These are phyloP conservation scores for Nanger granti DNA, from an alignment of 2,113 vertebrate genomes.

Conservation along the genomic window DNA sequence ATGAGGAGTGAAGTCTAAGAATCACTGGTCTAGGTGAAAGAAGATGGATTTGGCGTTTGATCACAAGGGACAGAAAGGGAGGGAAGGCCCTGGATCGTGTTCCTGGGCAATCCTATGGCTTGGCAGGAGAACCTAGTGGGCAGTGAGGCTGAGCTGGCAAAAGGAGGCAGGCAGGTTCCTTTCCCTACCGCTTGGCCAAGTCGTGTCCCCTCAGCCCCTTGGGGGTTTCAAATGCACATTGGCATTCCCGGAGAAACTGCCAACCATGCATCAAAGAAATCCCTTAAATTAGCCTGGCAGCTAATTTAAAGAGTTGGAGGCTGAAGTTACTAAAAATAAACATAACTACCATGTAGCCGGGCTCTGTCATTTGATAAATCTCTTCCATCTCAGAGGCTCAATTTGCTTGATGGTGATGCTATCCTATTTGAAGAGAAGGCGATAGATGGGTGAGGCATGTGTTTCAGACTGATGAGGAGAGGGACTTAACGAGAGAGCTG, in stretches of 20 bases:
- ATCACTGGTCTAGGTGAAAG: background rate
- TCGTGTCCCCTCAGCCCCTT: background rate
- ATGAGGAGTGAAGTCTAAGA: background rate
- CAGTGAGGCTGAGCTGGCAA: background rate
- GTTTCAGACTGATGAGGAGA: background rate
- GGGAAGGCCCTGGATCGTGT: too few relatives aligned
- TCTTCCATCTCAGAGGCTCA: conserved; percentile 1
- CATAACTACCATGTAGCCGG: background rate
- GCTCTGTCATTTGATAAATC: conserved; percentile 28
- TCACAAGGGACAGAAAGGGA: background rate
- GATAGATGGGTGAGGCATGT: background rate
- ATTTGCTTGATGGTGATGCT: conserved; percentile 4
- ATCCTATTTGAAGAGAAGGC: background rate
- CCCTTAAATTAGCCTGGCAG: conserved; percentile 43
- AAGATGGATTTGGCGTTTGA: background rate
- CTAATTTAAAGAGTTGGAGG: conserved; percentile 48
- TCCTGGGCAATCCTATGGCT: background rate
- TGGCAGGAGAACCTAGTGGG: background rate
- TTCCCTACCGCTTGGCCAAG: background rate
- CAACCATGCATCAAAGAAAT: background rate
- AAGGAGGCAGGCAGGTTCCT: background rate
- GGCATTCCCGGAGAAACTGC: conserved; percentile 15
- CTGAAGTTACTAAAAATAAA: conserved; percentile 53
- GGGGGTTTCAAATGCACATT: background rate
- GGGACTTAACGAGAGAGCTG: background rate